Percentiles rank a stretch among this genome's conserved stretches.
phyloP scores from a whole-genome alignment of 2,797 vertebrate species.

The Danio choprae region DNA sequence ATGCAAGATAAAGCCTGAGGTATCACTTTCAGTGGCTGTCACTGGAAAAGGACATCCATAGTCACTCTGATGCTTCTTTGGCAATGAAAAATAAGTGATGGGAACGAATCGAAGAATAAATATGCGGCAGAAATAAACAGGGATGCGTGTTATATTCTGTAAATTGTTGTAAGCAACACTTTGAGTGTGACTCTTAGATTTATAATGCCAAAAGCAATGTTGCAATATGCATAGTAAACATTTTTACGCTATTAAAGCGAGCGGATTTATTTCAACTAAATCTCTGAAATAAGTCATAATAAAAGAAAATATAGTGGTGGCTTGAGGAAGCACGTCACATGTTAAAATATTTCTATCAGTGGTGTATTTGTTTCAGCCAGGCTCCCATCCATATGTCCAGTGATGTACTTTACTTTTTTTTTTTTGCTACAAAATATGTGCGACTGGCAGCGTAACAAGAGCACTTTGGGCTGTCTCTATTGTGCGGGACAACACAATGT shows the following conservation, averaged over 20 bases:
- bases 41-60: slow-evolving; percentile 53
- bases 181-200: background rate
- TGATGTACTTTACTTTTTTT: slow-evolving; percentile 39
- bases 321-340: slow-evolving; percentile 16
- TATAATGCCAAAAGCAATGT: background rate
- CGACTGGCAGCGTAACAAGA: slow-evolving; percentile 52
- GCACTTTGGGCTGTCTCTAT: slow-evolving; percentile 60
- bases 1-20: slow-evolving; percentile 82
- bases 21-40: slow-evolving; percentile 82
- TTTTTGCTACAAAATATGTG: slow-evolving; percentile 40
- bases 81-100: slow-evolving; percentile 33
- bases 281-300: slow-evolving; percentile 4
- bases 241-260: background rate
- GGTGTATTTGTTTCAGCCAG: slow-evolving; percentile 26
- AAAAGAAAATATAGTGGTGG: slow-evolving; percentile 12
- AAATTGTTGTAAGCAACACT: background rate
- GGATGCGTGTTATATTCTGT: background rate
- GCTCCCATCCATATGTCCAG: slow-evolving; percentile 15
- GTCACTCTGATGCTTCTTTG: slow-evolving; percentile 36
- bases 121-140: slow-evolving; percentile 7
- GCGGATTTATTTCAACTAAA: background rate
- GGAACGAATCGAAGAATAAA: slow-evolving; percentile 19
- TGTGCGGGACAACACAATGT: slow-evolving; percentile 78
- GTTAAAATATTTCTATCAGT: slow-evolving; percentile 40
- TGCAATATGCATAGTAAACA: background rate